Conservation (phyloP, 2,113 vertebrate species). For the Cyrtonyx montezumae region DNA sequence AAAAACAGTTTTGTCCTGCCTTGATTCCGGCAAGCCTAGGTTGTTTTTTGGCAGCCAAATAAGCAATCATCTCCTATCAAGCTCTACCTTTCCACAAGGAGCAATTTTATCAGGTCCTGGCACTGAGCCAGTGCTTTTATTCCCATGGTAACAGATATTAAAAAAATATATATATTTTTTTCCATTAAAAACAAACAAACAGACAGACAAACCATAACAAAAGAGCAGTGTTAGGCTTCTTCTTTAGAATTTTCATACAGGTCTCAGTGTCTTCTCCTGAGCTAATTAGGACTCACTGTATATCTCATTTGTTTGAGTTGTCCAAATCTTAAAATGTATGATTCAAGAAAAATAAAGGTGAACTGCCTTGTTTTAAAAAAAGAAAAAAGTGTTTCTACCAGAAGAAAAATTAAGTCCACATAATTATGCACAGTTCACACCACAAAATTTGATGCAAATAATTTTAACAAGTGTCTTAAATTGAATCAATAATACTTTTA, state of each 20-base stretch:
- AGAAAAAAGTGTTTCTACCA: not conserved
- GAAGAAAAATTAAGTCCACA: not conserved
- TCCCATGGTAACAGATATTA: not conserved
- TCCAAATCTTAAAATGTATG: not conserved
- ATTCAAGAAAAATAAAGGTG: not conserved
- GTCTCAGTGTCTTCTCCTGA: not conserved
- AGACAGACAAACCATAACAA: not conserved
- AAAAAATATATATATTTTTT: not conserved
- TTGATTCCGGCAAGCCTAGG: not conserved
- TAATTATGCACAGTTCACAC: not conserved
- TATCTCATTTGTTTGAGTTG: not conserved
- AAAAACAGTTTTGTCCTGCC: not conserved
- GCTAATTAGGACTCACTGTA: fast-evolving
- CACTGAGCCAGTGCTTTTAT: not conserved
- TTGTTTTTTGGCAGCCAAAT: not conserved
- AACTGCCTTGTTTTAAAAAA: not conserved
- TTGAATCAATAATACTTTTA: not conserved
- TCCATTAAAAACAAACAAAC: not conserved
- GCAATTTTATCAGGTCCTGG: not conserved
- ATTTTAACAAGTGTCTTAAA: not conserved
- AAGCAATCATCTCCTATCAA: not conserved
- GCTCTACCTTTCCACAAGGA: not conserved
- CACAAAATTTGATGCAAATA: not conserved
- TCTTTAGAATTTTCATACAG: not conserved
- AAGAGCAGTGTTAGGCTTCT: not conserved